Evolutionary conservation across 2,113 vertebrate genomes (phyloP), one percentile per base, ranked within the genome.

Genomic region (Neotoma lepida): DNA sequence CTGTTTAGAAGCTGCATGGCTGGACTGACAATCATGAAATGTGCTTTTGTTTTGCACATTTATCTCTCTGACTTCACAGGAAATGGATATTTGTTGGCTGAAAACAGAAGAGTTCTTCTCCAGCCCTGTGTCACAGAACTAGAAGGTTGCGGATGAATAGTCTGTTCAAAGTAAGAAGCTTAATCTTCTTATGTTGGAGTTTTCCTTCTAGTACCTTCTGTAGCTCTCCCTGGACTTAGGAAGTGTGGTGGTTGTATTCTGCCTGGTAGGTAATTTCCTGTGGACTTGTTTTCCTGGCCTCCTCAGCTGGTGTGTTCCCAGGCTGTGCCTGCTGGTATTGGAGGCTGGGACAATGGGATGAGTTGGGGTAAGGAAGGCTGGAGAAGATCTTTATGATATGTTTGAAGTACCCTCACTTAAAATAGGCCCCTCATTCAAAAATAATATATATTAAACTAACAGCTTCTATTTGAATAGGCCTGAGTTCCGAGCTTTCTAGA

Each of bases 21-120:
- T 91, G 70, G 84, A 95, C 74, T 1, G 76, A 90, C 66, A 81
- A 93, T 73, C 94, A 71, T 4, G 17, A 88, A 93, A 93, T 70
- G 61, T 13, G 30, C 80, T 93, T 97, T 96, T 82, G 58, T 73
- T 96, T 92, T 85, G 15, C 33, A 64, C 80, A 95, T 93, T 96
- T 94, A 93, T 41, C 95, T 94, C 39, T 89, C 94, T 90, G 88
- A 71, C 80, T 93, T 95, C 66, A 46, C 71, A 84, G 94, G 80
- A 94, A 96, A 94, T 88, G 66, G 63, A 66, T 88, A 58, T 93
- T 97, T 91, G 78, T 81, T 85, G 93, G 76, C 70, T 89, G 64
- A 85, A 92, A 87, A 93, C 63, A 95, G 61, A 94, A 93, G 71
- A 64, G 77, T 71, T 93, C 9, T 73, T 91, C 66, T 91, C 44